Base-by-base conservation (phyloP, 2,888 invertebrate species). In the Lithophane socia region DNA sequence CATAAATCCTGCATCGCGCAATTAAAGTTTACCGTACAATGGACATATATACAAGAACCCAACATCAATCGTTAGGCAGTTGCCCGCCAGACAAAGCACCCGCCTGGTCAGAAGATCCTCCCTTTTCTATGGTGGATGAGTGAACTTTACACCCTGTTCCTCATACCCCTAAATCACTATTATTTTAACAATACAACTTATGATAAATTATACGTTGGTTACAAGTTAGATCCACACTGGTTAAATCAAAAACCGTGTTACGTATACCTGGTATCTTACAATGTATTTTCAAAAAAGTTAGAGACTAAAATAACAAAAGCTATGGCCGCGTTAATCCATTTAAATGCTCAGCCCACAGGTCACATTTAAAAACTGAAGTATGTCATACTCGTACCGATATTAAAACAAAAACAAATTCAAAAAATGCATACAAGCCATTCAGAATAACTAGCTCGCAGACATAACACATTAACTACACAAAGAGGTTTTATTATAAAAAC, bases 381-480 rank as follows among this genome's bases (percentile, higher is more conserved):
- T 70, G 64, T 29, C 58, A 60, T 52, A 74, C 47, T 29, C 58
- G 54, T 52, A 74, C 47, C 3, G 54, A 60, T 0, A 61, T 44
- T 3, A 49, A 63, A 77, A 72, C 54, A 74, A 83, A 80, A 49
- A 69, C 24, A 0, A 13, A 79, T 79, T 76, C 1, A 77, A 75
- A 75, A 84, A 77, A 21, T 77, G 77, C 75, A 81, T 73, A 54
- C 21, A 61, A 24, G 0, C 63, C 1, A 76, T 84, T 74, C 42
- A 84, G 9, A 64, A 67, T 49, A 75, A 73, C 42, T 73, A 82
- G 76, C 21, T 21, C 77, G 37, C 73, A 85, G 87, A 87, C 87
- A 82, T 71, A 83, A 67, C 60, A 42, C 77, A 86, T 85, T 87
- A 86, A 63, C 29, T 16, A 18, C 52, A 82, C 82, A 78, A 84